phyloP scores from a whole-genome alignment of 2,113 vertebrate genomes.

The Mugil cephalus region DNA sequence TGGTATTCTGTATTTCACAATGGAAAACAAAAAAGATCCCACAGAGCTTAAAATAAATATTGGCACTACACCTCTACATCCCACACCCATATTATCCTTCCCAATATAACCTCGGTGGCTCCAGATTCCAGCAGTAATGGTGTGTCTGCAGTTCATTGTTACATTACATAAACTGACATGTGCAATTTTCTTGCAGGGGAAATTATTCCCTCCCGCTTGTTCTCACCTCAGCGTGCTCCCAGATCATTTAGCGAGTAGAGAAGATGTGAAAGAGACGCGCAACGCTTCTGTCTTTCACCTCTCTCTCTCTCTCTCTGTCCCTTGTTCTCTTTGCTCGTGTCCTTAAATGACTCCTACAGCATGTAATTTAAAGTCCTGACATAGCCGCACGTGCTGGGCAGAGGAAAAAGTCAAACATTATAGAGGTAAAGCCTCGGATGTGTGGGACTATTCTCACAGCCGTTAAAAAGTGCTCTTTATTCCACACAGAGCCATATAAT shows the following conservation, averaged over 20 bases:
- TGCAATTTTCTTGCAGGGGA: constrained; percentile 4
- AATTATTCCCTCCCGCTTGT: background rate
- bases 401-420: background rate
- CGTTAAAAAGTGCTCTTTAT: background rate
- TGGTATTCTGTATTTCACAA: no score
- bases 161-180: constrained; percentile 19
- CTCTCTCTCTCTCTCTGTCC: constrained; percentile 23
- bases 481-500: constrained; percentile 22
- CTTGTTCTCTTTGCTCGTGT: no score
- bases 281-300: constrained; percentile 24
- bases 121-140: background rate
- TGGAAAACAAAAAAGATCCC: background rate
- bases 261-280: constrained; percentile 38
- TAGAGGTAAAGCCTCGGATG: background rate
- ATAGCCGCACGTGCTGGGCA: background rate
- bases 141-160: constrained; percentile 9
- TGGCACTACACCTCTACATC: background rate
- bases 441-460: background rate
- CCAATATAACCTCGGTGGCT: background rate
- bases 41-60: background rate
- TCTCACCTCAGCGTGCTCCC: constrained; percentile 26
- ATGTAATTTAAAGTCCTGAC: background rate
- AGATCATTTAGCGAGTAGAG: constrained; percentile 52
- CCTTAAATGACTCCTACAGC: background rate
- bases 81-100: background rate